Conservation (phyloP, 2,797 vertebrate genomes). For the Eremophila alpestris region DNA sequence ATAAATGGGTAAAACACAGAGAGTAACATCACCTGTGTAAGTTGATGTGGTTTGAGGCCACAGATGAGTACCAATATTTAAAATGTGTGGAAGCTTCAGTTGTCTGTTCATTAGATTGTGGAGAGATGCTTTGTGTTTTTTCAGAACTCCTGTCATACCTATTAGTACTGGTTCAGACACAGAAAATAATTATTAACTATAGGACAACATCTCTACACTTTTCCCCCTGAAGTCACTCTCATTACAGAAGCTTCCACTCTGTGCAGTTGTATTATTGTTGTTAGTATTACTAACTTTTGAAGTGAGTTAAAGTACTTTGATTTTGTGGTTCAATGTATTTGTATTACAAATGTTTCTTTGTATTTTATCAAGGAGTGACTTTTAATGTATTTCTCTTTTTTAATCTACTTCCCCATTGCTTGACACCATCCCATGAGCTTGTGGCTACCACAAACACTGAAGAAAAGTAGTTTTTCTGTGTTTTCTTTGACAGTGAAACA, state of each 20-base stretch:
- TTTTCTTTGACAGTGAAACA: not conserved
- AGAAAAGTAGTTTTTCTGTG: not conserved
- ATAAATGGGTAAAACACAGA: not conserved
- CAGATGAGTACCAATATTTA: not conserved
- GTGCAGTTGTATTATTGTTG: not conserved
- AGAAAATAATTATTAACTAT: not conserved
- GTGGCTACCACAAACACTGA: not conserved
- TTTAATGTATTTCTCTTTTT: not conserved
- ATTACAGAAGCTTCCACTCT: not conserved
- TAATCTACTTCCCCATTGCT: not conserved
- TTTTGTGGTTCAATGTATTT: not conserved
- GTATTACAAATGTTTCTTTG: not conserved
- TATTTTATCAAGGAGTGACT: not conserved
- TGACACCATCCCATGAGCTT: not conserved
- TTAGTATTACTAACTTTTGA: not conserved
- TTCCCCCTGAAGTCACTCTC: not conserved
- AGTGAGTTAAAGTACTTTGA: not conserved
- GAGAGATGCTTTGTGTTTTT: not conserved
- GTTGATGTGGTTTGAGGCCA: not conserved
- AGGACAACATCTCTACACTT: not conserved
- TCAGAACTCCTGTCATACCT: not conserved
- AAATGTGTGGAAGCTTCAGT: not conserved
- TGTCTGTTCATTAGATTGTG: not conserved
- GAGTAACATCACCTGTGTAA: not conserved
- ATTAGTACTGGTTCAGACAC: not conserved